Percentiles rank a stretch among this genome's conserved stretches.
Evolutionary conservation across 2,888 invertebrate genomes (phyloP).

Genomic region (Leucoptera coffeella): DNA sequence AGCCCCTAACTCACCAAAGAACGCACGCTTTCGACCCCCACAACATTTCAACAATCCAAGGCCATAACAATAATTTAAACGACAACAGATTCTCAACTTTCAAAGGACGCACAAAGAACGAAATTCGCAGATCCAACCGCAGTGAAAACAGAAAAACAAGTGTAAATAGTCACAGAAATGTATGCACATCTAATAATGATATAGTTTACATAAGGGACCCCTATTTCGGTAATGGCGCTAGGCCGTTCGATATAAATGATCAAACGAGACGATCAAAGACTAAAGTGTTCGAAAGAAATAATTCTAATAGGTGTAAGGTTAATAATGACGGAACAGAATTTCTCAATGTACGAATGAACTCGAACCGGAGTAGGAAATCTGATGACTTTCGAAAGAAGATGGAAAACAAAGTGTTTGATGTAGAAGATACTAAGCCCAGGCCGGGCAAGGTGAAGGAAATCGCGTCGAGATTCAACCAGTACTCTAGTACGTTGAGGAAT

Average conservation of each 20-base stretch:
- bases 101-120: constrained; percentile 9
- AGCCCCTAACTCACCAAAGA: constrained; percentile 47
- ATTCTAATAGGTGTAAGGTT: constrained; percentile 14
- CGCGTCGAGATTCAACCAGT: constrained; percentile 34
- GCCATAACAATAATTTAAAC: constrained; percentile 18
- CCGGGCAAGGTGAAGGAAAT: constrained; percentile 41
- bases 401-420: constrained; percentile 8
- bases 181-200: constrained; percentile 30
- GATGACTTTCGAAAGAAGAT: background rate
- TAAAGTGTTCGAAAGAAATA: constrained; percentile 26
- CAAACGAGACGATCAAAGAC: constrained; percentile 20
- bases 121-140: constrained; percentile 18
- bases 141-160: constrained; percentile 14
- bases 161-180: constrained; percentile 15
- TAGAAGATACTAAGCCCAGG: constrained; percentile 21
- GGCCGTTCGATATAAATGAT: background rate
- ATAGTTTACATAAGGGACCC: constrained; percentile 37
- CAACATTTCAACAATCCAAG: no score
- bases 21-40: constrained; percentile 33
- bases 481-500: constrained; percentile 11
- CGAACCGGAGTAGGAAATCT: background rate
- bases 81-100: constrained; percentile 25
- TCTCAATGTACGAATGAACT: no score
- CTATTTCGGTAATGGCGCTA: constrained; percentile 17
- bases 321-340: background rate